Evolutionary conservation across 92 coral and sea anemone species (phyloP).

Genomic region (Porites evermanni): DNA sequence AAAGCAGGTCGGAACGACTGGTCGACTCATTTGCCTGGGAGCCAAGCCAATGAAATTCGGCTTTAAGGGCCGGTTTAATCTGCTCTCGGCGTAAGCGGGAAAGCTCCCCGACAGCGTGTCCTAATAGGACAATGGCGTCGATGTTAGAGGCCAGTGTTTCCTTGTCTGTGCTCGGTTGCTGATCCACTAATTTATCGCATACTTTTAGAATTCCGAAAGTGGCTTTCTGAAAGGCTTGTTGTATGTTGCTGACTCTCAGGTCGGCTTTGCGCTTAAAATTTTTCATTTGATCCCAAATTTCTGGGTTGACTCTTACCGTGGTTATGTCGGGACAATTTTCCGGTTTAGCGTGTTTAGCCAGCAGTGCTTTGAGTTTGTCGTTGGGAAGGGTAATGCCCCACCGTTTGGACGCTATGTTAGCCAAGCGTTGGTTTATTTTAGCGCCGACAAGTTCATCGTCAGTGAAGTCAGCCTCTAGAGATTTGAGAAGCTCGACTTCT

Average conservation of each 20-base stretch:
- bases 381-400: conserved; percentile 39
- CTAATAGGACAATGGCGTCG: conserved; percentile 10
- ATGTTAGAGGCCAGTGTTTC: conserved; percentile 18
- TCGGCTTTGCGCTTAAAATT: conserved; percentile 28
- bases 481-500: conserved; percentile 41
- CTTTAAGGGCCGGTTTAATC: not conserved
- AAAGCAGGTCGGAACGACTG: conserved; percentile 9
- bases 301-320: conserved; percentile 39
- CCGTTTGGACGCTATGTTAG: conserved; percentile 38
- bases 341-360: conserved; percentile 41
- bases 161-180: conserved; percentile 7
- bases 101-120: conserved; percentile 28
- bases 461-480: conserved; percentile 31
- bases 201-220: conserved; percentile 1
- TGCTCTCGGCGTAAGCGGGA: conserved; percentile 34
- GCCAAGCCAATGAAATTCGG: not conserved
- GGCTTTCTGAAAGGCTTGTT: not conserved
- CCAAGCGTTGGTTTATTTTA: conserved; percentile 39
- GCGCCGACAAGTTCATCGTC: conserved; percentile 37
- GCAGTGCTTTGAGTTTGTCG: conserved; percentile 45
- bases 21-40: not conserved
- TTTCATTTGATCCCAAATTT: conserved; percentile 32
- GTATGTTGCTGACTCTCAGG: not conserved
- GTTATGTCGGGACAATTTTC: conserved; percentile 42
- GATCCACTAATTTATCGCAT: not conserved